A percentile compares a stretch with the other conserved stretches of the same genome.
These are phyloP conservation scores for Graphium colonna DNA, from an alignment of 2,888 invertebrate species.

Conservation along the genomic window DNA sequence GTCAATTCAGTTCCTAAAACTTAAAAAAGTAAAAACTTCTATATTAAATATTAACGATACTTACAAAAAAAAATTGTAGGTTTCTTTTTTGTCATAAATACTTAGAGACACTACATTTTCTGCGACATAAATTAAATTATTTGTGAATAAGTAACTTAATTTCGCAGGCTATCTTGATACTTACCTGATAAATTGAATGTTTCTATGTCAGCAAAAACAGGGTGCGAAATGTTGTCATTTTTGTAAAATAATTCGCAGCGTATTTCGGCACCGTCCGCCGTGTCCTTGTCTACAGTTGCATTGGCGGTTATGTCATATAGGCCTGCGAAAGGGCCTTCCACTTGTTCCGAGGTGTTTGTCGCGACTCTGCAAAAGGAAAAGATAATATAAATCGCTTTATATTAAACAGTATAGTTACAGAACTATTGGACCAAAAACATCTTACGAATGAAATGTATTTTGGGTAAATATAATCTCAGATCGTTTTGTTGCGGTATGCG, in stretches of 20 bases:
- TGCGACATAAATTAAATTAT: neutral
- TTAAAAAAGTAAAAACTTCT: neutral
- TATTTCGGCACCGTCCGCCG: conserved; percentile 39
- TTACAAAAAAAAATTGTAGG: neutral
- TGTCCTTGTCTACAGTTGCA: conserved; percentile 34
- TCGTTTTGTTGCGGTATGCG: too few species aligned
- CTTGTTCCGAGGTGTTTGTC: conserved; percentile 27
- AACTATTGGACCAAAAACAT: too few species aligned
- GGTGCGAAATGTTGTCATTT: conserved; percentile 42
- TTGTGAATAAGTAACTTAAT: neutral
- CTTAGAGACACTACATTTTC: too few species aligned
- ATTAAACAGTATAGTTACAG: too few species aligned
- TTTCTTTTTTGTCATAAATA: too few species aligned
- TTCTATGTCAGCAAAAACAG: conserved; percentile 33
- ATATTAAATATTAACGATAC: neutral
- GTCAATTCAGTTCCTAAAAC: neutral
- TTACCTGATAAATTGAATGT: conserved; percentile 30
- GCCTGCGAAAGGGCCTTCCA: conserved; percentile 38
- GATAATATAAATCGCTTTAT: too few species aligned
- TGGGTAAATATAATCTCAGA: too few species aligned
- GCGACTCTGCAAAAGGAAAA: conserved; percentile 7
- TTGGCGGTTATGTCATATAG: conserved; percentile 43
- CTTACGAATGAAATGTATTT: too few species aligned
- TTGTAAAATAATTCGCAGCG: conserved; percentile 51
- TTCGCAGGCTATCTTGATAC: too few species aligned